Evolutionary conservation across 2,113 vertebrate genomes (phyloP), one percentile per base, ranked within the genome.

Genomic region (Corythoichthys intestinalis): DNA sequence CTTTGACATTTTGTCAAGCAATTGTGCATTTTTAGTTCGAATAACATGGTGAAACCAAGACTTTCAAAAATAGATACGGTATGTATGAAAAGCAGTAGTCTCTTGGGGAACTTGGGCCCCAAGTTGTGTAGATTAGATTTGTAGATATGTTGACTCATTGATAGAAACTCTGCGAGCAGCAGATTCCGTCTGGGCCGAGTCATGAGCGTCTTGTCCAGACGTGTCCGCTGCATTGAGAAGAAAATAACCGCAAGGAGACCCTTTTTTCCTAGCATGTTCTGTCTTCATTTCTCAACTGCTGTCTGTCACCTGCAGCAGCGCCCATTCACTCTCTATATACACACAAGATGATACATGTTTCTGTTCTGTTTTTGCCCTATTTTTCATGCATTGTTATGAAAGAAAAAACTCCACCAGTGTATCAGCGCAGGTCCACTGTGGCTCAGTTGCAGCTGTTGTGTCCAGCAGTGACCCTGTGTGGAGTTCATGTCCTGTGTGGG

Each of bases 401-500:
- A 6, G 17, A 35, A 11, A 37, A 28, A 41, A 58, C 34, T 15
- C 46, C 53, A 12, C 70, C 65, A 47, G 73, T 8, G 56, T 63
- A 12, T 73, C 54, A 17, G 63, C 4, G 56, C 67, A 56, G 69
- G 70, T 76, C 73, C 70, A 38, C 71, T 0, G 71, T 62, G 56
- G 73, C 81, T 75, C 64, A 9, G 80, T 15, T 50, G 78, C 86
- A 89, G 85, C 86, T 86, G 84, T 80, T 49, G 44, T 75, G 82
- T 79, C 14, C 44, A 72, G 63, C 75, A 34, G 62, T 87, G 90
- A 90, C 87, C 89, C 85, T 61, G 70, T 61, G 69, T 76, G 83
- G 83, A 85, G 84, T 85, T 90, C 75, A 80, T 70, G 82, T 83
- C 75, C 76, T 76, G 80, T 72, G 84, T 82, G 76, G 79, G 85